Evolutionary conservation across 2,113 vertebrate genomes (phyloP), one percentile per base, ranked within the genome.

Genomic region (Bos indicus): DNA sequence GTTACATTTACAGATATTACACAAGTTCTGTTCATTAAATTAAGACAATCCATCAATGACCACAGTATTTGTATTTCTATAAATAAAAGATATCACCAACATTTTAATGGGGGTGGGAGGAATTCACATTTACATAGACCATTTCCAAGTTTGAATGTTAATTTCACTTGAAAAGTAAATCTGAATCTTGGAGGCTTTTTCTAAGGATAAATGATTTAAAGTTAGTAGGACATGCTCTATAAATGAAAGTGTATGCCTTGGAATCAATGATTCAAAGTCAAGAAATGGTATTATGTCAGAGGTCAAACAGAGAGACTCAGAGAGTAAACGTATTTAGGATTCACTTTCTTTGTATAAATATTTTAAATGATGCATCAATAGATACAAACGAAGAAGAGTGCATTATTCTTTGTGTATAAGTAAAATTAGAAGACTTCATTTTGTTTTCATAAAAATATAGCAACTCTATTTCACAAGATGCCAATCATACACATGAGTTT

Each of bases 211-310:
- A 96, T 77, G 60, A 98, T 93, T 97, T 88, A 78, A 98, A 64
- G 57, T 94, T 93, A 82, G 78, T 90, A 93, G 57, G 52, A 36
- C 78, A 91, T 92, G 97, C 78, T 90, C 96, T 96, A 95, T 91
- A 98, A 98, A 71, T 96, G 97, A 97, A 96, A 81, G 46, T 89
- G 33, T 7, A 88, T 6, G 67, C 11, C 62, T 94, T 97, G 93
- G 90, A 98, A 98, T 97, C 97, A 95, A 88, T 92, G 88, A 67
- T 92, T 96, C 19, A 95, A 96, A 98, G 96, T 97, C 95, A 94
- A 96, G 90, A 90, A 89, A 90, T 7, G 67, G 82, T 95, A 95
- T 95, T 33, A 52, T 97, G 96, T 97, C 95, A 97, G 17, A 95
- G 87, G 94, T 95, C 87, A 96, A 96, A 78, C 94, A 94, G 62